These are phyloP conservation scores for Lepus oiostolus DNA, from an alignment of 2,797 vertebrate species.

Conservation along the genomic window DNA sequence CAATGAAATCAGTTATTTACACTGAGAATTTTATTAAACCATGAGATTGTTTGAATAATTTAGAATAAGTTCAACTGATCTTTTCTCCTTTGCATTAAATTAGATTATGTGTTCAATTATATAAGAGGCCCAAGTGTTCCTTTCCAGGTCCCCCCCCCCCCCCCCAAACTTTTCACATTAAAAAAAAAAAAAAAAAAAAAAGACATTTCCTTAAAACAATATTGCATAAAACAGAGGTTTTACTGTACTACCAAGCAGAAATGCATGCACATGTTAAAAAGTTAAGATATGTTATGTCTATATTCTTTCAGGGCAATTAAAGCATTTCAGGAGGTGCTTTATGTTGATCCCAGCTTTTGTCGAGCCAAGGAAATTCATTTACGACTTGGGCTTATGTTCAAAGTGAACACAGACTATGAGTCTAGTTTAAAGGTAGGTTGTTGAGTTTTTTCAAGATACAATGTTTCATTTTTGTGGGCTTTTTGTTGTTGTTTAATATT, in stretches of 20 bases:
- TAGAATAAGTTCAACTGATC: slow-evolving; percentile 45
- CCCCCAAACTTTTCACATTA: slow-evolving; percentile 6
- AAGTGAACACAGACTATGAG: slow-evolving; percentile 98
- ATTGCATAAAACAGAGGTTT: slow-evolving; percentile 58
- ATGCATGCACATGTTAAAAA: slow-evolving; percentile 76
- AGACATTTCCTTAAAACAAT: slow-evolving; percentile 61
- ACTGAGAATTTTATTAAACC: slow-evolving; percentile 53
- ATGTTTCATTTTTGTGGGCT: slow-evolving; percentile 65
- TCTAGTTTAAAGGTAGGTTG: slow-evolving; percentile 97
- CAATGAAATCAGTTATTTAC: slow-evolving; percentile 53
- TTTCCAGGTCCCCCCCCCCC: not conserved
- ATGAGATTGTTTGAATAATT: slow-evolving; percentile 57
- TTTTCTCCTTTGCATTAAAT: slow-evolving; percentile 40
- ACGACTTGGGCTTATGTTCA: slow-evolving; percentile 99
- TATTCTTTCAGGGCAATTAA: slow-evolving; percentile 96
- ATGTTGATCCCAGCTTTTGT: slow-evolving; percentile 97
- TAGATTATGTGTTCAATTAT: slow-evolving; percentile 37
- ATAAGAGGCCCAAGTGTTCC: slow-evolving; percentile 14
- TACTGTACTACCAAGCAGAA: slow-evolving; percentile 72
- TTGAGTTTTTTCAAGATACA: slow-evolving; percentile 68
- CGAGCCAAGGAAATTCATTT: slow-evolving; percentile 98
- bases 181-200: no score
- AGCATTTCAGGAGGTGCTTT: slow-evolving; percentile 99
- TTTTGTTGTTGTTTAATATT: slow-evolving; percentile 67
- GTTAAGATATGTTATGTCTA: slow-evolving; percentile 76